Conservation (phyloP, 2,797 vertebrate genomes). For the Triplophysa yarkandensis region DNA sequence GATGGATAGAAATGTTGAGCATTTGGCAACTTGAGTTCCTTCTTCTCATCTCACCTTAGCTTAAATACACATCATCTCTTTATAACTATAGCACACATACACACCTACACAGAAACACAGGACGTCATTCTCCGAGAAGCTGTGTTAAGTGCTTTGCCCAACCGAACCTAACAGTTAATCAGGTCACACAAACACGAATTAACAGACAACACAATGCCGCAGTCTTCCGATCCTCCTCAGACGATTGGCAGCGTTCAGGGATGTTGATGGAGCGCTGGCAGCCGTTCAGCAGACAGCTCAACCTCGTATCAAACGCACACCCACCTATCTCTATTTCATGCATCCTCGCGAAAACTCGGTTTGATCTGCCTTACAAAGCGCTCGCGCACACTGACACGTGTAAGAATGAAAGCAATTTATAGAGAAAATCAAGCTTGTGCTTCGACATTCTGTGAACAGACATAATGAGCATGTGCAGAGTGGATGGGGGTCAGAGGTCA, state of each 20-base stretch:
- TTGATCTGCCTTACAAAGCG: slow-evolving; percentile 58
- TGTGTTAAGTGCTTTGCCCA: slow-evolving; percentile 39
- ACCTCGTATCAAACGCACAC: slow-evolving; percentile 77
- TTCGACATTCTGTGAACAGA: slow-evolving; percentile 19
- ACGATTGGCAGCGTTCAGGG: slow-evolving; percentile 75
- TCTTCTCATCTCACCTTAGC: neutral
- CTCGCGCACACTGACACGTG: slow-evolving; percentile 31
- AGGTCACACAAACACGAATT: slow-evolving; percentile 57
- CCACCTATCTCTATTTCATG: slow-evolving; percentile 75
- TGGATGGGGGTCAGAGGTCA: slow-evolving; percentile 7
- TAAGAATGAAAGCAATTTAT: slow-evolving; percentile 35
- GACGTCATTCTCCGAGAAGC: slow-evolving; percentile 2
- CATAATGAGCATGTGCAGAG: slow-evolving; percentile 7
- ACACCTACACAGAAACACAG: slow-evolving; percentile 27
- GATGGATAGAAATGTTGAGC: neutral
- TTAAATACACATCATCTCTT: neutral
- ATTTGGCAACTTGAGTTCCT: neutral
- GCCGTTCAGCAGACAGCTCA: slow-evolving; percentile 77
- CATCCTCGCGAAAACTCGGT: slow-evolving; percentile 54
- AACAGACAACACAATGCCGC: slow-evolving; percentile 48
- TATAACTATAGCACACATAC: slow-evolving; percentile 1
- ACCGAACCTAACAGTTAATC: slow-evolving; percentile 48
- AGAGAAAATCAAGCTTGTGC: slow-evolving; percentile 21
- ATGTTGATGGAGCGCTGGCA: slow-evolving; percentile 81
- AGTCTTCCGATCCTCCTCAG: slow-evolving; percentile 45